Evolutionary conservation across 2,888 invertebrate genomes (phyloP).

Genomic region (Pasiphila rectangulata): DNA sequence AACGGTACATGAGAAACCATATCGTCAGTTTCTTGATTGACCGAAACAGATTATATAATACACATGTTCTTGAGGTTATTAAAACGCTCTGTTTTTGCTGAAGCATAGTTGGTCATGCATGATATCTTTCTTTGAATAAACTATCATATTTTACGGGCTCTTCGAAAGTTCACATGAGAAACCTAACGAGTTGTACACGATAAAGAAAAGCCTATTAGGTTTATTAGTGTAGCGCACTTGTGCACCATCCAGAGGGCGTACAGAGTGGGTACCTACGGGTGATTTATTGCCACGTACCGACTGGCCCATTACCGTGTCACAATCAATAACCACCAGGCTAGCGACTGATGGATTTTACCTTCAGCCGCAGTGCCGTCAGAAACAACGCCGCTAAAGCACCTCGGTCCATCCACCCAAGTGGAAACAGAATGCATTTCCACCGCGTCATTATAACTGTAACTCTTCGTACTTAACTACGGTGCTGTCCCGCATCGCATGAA

Average conservation of each 20-base stretch:
- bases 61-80: slow-evolving; percentile 7
- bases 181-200: slow-evolving; percentile 25
- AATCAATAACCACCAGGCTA: slow-evolving; percentile 63
- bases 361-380: slow-evolving; percentile 24
- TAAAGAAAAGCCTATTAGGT: slow-evolving; percentile 25
- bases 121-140: slow-evolving; percentile 30
- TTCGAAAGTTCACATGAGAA: slow-evolving; percentile 27
- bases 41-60: neutral
- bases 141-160: slow-evolving; percentile 30
- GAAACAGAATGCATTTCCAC: slow-evolving; percentile 13
- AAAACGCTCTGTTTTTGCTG: slow-evolving; percentile 22
- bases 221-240: slow-evolving; percentile 26
- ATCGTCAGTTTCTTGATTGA: neutral
- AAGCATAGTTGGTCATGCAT: slow-evolving; percentile 23
- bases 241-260: slow-evolving; percentile 17
- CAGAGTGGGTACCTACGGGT: slow-evolving; percentile 30
- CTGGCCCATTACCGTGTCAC: slow-evolving; percentile 65
- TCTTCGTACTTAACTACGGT: slow-evolving; percentile 25
- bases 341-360: slow-evolving; percentile 55
- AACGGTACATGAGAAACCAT: slow-evolving; percentile 6
- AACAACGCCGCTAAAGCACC: slow-evolving; percentile 15
- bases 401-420: slow-evolving; percentile 11
- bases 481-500: slow-evolving; percentile 34
- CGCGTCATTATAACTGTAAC: slow-evolving; percentile 10
- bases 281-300: slow-evolving; percentile 61